Evolutionary conservation across 2,888 invertebrate species (phyloP).

Genomic region (Troides helena): DNA sequence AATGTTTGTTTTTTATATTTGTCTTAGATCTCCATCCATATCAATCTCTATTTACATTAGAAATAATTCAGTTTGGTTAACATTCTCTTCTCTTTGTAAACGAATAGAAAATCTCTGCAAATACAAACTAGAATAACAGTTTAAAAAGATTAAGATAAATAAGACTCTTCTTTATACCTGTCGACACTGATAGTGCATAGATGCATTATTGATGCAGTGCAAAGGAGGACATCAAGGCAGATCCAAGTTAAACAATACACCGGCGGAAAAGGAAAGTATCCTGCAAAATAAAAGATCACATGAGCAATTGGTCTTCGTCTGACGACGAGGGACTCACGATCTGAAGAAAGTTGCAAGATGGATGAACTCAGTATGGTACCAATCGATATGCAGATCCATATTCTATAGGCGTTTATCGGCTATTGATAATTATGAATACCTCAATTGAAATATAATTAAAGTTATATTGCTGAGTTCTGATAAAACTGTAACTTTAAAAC

Average conservation of each 20-base stretch:
- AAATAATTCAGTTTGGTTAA: neutral
- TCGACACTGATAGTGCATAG: slow-evolving; percentile 98
- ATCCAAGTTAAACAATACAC: slow-evolving; percentile 96
- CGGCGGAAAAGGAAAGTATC: slow-evolving; percentile 89
- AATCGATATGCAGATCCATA: too few relatives aligned
- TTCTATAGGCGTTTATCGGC: too few relatives aligned
- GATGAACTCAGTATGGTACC: too few relatives aligned
- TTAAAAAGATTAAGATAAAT: neutral
- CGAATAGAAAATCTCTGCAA: neutral
- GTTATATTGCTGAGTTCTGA: too few relatives aligned
- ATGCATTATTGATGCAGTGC: slow-evolving; percentile 98
- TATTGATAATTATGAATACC: too few relatives aligned
- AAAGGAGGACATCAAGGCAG: slow-evolving; percentile 96
- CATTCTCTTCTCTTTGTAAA: neutral
- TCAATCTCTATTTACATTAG: too few relatives aligned
- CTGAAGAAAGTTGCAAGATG: neutral
- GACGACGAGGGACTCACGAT: neutral
- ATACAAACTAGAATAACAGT: neutral
- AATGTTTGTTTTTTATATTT: too few relatives aligned
- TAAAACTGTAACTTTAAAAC: too few relatives aligned
- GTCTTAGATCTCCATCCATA: too few relatives aligned
- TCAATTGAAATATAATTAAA: too few relatives aligned
- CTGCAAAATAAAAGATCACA: slow-evolving; percentile 66
- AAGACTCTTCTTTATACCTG: slow-evolving; percentile 64
- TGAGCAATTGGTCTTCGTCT: neutral